Conservation (phyloP, 92 coral and sea anemone species). For the Umimayanthus chanpuru region DNA sequence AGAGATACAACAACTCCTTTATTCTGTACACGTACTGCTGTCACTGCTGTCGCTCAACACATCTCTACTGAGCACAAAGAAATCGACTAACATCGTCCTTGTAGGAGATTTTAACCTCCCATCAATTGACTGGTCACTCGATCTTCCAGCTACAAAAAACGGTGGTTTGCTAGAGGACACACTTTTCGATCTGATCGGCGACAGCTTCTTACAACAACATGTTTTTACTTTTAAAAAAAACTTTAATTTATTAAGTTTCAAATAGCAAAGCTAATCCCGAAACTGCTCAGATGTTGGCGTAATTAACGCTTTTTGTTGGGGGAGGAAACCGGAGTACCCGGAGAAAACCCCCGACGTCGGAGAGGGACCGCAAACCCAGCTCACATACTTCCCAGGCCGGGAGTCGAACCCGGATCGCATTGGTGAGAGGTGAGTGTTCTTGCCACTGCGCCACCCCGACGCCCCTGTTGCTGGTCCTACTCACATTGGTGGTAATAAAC, state of each 20-base stretch:
- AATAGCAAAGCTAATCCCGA: too few species aligned
- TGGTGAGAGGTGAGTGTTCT: too few species aligned
- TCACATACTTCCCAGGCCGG: too few species aligned
- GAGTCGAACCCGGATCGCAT: too few species aligned
- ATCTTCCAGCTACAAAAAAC: slow-evolving; percentile 35
- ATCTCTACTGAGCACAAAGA: slow-evolving; percentile 43
- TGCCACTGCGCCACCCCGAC: too few species aligned
- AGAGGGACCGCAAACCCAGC: too few species aligned
- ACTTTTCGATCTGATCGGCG: slow-evolving; percentile 46
- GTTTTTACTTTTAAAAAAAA: too few species aligned
- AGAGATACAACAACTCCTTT: slow-evolving; percentile 54
- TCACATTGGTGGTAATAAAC: slow-evolving; percentile 53
- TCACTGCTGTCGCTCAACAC: slow-evolving; percentile 38
- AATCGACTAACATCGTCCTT: slow-evolving; percentile 43
- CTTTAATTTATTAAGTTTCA: too few species aligned
- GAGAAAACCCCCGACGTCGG: too few species aligned
- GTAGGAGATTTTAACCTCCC: slow-evolving; percentile 62
- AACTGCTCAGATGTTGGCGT: too few species aligned
- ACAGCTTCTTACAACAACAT: slow-evolving; percentile 47
- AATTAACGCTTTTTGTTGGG: too few species aligned
- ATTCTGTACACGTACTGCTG: slow-evolving; percentile 59
- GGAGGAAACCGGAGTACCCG: too few species aligned
- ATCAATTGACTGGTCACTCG: slow-evolving; percentile 54
- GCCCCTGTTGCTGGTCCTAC: slow-evolving; percentile 52
- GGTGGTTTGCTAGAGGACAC: slow-evolving; percentile 52